Base-by-base conservation (phyloP, 1,140 invertebrate genomes). In the Batillaria attramentaria region DNA sequence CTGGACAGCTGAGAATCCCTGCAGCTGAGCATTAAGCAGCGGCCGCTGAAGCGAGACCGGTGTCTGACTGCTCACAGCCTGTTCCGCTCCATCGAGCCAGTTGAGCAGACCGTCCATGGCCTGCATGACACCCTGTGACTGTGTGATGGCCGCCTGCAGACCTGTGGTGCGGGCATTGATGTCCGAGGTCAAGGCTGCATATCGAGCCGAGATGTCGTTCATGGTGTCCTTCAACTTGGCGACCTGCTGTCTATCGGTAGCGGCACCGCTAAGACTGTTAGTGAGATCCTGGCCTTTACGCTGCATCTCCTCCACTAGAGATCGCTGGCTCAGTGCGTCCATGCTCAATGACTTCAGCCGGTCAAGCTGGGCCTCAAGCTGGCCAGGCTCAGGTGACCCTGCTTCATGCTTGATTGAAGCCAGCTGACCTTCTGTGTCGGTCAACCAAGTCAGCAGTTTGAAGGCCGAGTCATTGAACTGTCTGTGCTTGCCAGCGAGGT, bases 111-210 rank as follows among this genome's bases (percentile, higher is more conserved):
- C 94, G 85, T 98, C 96, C 0, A 98, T 92, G 13, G 96, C 96
- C 89, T 98, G 96, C 89, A 98, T 96, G 18, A 98, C 95, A n/a
- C 96, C 97, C 91, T 98, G 97, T 73, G 96, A 97, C 89, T 98
- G 96, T 8, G 97, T 94, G 43, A 98, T 91, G 0, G 97, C 96
- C 0, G 95, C 95, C 84, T 98, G 89, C 31, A 90, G 79, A 33
- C 76, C 75, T 60, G 87, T 87, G n/a, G 84, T 80, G 35, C 83
- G 80, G 31, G 84, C 84, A 76, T 80, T 84, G 33, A 88, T 82
- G 69, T 86, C 85, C 93, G 20, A 97, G 90, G 0, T 94, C 93
- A 79, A 94, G 93, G 69, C 80, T 2, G 93, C 92, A 18, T 97
- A 87, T 80, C 96, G 94, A 72, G 92, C 93, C 88, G 97, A 96